Base-by-base conservation (phyloP, 2,888 invertebrate species). In the Oscheius myriophilus region DNA sequence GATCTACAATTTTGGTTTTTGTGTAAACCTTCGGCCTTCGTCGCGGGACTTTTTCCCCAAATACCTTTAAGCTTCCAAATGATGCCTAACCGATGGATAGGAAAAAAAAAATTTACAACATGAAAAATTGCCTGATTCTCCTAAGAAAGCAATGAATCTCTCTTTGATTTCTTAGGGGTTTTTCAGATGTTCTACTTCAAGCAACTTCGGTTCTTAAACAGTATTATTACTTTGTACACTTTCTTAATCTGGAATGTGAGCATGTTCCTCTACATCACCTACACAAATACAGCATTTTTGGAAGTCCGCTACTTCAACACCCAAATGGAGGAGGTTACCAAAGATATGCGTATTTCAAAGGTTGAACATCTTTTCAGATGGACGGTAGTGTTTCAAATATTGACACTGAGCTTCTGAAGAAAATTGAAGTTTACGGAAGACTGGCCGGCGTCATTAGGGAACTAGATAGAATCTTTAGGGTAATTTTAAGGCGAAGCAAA, bases 241-340 rank as follows among this genome's bases (percentile, higher is more conserved):
- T 77, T 75, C 49, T 54, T 77, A n/a, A 70, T 75, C 16, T 77
- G 70, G 71, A 72, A 74, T 65, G 72, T 74, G 63, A 70, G 71
- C 14, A 65, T 77, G 18, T 77, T 75, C 55, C 59, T 75, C 14
- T 63, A 74, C 18, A 77, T 74, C 23, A 64, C 70, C 23, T 73
- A 77, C 46, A 75, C 72, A 6, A 77, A 77, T 46, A 69, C 77
- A 21, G 74, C 74, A 1, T 75, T 70, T 53, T 49, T 74, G 9
- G 77, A 77, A 68, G 69, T 77, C 51, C 67, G 72, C 14, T 75
- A 67, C 59, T 77, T 77, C 68, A 77, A 77, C 53, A 66, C 67
- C 11, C 67, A 72, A 59, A 66, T 75, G 49, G 64, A 67, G 26
- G 58, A 72, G n/a, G 73, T 58, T 21, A n/a, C 21, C 2, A 12